Percentiles rank a stretch among this genome's conserved stretches.
phyloP scores from a whole-genome alignment of 35 echinoderm and acorn worm genomes.

The Ophiothrix spiculata region DNA sequence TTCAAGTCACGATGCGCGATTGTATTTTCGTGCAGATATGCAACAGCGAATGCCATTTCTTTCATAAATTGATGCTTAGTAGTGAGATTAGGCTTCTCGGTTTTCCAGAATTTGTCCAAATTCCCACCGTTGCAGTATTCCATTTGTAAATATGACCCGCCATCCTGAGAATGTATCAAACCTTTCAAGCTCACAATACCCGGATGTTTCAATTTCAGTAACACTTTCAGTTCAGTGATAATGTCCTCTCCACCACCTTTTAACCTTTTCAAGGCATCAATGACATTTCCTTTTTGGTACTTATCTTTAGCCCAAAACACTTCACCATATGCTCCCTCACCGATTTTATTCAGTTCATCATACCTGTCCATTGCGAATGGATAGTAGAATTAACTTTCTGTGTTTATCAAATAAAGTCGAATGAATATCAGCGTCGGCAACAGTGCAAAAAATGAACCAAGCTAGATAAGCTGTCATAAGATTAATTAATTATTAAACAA shows the following conservation, averaged over 20 bases:
- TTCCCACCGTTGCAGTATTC: neutral
- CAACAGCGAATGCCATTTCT: neutral
- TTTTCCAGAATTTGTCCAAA: neutral
- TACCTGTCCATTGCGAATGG: neutral
- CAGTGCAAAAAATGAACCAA: too few relatives aligned
- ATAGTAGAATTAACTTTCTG: too few relatives aligned
- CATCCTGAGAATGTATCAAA: neutral
- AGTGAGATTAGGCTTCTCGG: neutral
- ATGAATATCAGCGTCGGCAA: too few relatives aligned
- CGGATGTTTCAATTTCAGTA: neutral
- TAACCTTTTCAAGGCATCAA: neutral
- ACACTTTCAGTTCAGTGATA: neutral
- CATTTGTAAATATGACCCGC: neutral
- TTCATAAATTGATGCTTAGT: neutral
- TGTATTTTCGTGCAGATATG: neutral
- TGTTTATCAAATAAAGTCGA: too few relatives aligned
- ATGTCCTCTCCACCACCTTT: neutral
- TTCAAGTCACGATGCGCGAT: neutral
- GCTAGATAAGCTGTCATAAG: too few relatives aligned
- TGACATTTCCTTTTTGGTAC: neutral
- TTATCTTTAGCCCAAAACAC: neutral
- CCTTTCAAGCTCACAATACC: neutral
- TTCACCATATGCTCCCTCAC: neutral
- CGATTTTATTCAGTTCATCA: neutral
- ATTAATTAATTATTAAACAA: too few relatives aligned